Percentiles rank a stretch among this genome's conserved stretches.
These are phyloP conservation scores for Pogonophryne albipinna DNA, from an alignment of 2,797 vertebrate genomes.

Conservation along the genomic window DNA sequence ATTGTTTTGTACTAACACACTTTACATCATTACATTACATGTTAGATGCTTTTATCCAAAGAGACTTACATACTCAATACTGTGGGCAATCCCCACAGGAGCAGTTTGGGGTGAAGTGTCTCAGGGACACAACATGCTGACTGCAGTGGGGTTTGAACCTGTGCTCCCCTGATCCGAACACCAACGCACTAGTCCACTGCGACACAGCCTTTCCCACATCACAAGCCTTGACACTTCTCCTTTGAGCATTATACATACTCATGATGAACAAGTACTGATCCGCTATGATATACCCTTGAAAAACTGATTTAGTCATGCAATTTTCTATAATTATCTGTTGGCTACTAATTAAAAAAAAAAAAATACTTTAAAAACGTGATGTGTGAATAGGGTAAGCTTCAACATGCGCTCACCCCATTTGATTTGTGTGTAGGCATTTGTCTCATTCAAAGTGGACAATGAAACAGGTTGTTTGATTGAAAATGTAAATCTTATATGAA, in stretches of 20 bases:
- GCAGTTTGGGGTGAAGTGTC: no score
- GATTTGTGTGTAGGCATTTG: background rate
- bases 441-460: conserved; percentile 7
- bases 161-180: no score
- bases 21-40: conserved; percentile 17
- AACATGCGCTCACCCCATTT: background rate
- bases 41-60: no score
- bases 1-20: conserved; percentile 18
- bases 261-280: conserved; percentile 38
- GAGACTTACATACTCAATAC: no score
- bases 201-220: background rate
- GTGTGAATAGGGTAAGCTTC: background rate
- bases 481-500: background rate
- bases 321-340: conserved; percentile 31
- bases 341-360: conserved; percentile 37
- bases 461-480: background rate
- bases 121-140: no score
- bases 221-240: conserved; percentile 42
- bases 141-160: no score
- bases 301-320: conserved; percentile 42
- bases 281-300: conserved; percentile 24
- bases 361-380: conserved; percentile 2
- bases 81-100: no score
- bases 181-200: no score
- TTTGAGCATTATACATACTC: conserved; percentile 37